These are phyloP conservation scores for Ephestia elutella DNA, from an alignment of 1,140 invertebrate genomes.

Conservation along the genomic window DNA sequence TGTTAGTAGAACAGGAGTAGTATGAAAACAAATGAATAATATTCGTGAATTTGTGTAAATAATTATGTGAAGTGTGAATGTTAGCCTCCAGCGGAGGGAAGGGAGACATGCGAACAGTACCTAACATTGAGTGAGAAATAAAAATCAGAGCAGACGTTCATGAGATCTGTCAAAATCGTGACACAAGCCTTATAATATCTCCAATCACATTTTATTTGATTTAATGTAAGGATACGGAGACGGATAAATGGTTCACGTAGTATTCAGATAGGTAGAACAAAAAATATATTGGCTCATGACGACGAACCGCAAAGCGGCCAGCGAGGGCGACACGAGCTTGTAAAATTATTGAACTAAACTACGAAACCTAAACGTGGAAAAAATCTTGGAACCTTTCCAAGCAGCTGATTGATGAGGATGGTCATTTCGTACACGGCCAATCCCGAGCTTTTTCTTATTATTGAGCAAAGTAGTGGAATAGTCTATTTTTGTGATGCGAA, in stretches of 20 bases:
- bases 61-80: no score
- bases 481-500: slow-evolving; percentile 69
- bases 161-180: background rate
- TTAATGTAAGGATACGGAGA: no score
- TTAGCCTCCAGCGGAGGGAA: no score
- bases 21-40: background rate
- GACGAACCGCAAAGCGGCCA: background rate
- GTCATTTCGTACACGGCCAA: slow-evolving; percentile 73
- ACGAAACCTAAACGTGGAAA: slow-evolving; percentile 72
- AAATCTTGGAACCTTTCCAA: slow-evolving; percentile 70
- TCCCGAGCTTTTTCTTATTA: slow-evolving; percentile 72
- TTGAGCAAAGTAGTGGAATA: slow-evolving; percentile 70
- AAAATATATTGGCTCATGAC: background rate
- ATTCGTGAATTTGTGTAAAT: background rate
- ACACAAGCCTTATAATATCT: no score
- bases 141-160: background rate
- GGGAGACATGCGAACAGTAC: background rate
- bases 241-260: background rate
- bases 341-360: slow-evolving; percentile 68
- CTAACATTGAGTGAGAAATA: no score
- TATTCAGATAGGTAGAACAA: background rate
- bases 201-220: no score
- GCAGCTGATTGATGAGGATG: slow-evolving; percentile 74
- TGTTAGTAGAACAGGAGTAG: slow-evolving; percentile 10
- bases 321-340: slow-evolving; percentile 42